Base-by-base conservation (phyloP, 2,888 invertebrate species). In the Bellardia pandia region DNA sequence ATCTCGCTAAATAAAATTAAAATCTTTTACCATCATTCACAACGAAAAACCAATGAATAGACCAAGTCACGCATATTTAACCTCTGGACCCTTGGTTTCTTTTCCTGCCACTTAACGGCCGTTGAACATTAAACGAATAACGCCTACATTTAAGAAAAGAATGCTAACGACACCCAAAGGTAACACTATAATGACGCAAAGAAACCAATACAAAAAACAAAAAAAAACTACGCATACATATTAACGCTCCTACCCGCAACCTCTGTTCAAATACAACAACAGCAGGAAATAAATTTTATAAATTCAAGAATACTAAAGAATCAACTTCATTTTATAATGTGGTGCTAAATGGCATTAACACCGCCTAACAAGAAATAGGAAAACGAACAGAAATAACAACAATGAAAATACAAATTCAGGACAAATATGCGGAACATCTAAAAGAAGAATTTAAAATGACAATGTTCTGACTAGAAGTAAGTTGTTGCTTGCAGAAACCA, bases 141-240 rank as follows among this genome's bases (percentile, higher is more conserved):
- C 76, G 42, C 37, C 58, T 42, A 72, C 64, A 48, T 64, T 79
- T 66, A 79, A 45, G 51, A 62, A 68, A 76, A 58, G 66, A 87
- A 85, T 84, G 74, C 79, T 90, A 91, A 92, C 89, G 90, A 91
- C 89, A 90, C 90, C 90, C 90, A 77, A 88, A 90, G 92, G 91
- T 89, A 88, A 86, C 87, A 88, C 90, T 90, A 90, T 88, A 69
- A 60, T 11, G n/a, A 69, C 16, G 71, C 33, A 58, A 74, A 72
- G 83, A 89, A 40, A 51, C 48, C 51, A 62, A 40, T 33, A 89
- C 89, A 88, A 83, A 77, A 23, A n/a, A 66, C 53, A n/a, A 11
- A 33, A 14, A 40, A 69, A 48, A 53, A 33, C 42, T 33, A 68
- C 30, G 42, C 56, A 66, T 40, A 66, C 33, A 33, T 16, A 40